These are phyloP conservation scores for Anoplophora glabripennis DNA, from an alignment of 1,140 invertebrate genomes.

Conservation along the genomic window DNA sequence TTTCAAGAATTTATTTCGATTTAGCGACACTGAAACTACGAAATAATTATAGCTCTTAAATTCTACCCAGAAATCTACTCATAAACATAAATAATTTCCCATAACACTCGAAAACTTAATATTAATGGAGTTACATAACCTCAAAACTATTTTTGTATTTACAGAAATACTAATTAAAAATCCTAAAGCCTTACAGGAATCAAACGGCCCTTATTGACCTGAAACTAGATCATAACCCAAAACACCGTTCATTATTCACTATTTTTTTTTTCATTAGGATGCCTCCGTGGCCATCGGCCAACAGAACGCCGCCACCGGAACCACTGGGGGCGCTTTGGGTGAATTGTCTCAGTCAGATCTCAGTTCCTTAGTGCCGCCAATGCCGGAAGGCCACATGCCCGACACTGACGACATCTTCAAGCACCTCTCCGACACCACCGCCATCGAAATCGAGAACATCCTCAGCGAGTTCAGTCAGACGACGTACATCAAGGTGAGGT, in stretches of 20 bases:
- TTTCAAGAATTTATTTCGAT: too few relatives aligned
- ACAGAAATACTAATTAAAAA: too few relatives aligned
- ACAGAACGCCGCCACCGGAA: conserved; percentile 40
- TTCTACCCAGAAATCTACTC: too few relatives aligned
- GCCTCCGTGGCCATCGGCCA: conserved; percentile 47
- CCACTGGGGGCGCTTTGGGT: conserved; percentile 48
- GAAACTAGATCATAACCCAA: not conserved
- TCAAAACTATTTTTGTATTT: too few relatives aligned
- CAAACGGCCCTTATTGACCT: too few relatives aligned
- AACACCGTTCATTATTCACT: not conserved
- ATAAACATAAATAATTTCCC: too few relatives aligned
- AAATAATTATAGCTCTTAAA: too few relatives aligned
- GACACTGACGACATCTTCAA: conserved; percentile 71
- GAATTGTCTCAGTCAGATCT: conserved; percentile 68
- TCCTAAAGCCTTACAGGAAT: too few relatives aligned
- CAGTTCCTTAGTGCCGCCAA: conserved; percentile 59
- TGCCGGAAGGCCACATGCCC: conserved; percentile 52
- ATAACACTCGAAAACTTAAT: too few relatives aligned
- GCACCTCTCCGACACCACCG: conserved; percentile 64
- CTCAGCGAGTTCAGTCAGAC: conserved; percentile 53
- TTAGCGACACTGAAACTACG: too few relatives aligned
- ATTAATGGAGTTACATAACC: too few relatives aligned
- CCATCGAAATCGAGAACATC: conserved; percentile 57
- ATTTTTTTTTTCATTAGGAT: conserved; percentile 46
- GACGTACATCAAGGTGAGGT: conserved; percentile 53